phyloP scores from a whole-genome alignment of 2,797 vertebrate genomes.

The Clarias laeviceps region DNA sequence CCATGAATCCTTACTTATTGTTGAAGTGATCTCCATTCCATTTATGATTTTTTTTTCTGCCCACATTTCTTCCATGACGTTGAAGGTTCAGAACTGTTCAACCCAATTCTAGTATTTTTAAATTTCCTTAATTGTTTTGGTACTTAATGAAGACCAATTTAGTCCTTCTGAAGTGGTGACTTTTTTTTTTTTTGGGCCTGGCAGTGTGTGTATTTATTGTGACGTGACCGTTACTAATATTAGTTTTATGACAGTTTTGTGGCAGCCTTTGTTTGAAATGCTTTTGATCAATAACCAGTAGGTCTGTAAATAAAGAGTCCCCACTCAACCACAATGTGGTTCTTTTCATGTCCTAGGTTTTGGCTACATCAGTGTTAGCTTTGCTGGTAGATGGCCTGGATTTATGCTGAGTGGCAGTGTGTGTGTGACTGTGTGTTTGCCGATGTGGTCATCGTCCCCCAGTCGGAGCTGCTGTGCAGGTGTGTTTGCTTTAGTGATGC shows the following conservation, averaged over 20 bases:
- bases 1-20: too few relatives aligned
- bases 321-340: not conserved
- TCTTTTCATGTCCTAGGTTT: not conserved
- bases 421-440: not conserved
- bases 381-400: not conserved
- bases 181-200: too few relatives aligned
- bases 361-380: not conserved
- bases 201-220: too few relatives aligned
- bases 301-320: not conserved
- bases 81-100: too few relatives aligned
- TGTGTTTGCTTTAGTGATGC: conserved; percentile 10
- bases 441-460: not conserved
- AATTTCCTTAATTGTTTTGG: too few relatives aligned
- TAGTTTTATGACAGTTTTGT: not conserved
- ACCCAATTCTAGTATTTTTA: too few relatives aligned
- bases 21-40: too few relatives aligned
- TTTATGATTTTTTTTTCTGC: too few relatives aligned
- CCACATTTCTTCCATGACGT: too few relatives aligned
- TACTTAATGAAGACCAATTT: too few relatives aligned
- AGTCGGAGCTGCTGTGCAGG: not conserved
- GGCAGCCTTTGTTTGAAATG: not conserved
- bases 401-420: not conserved
- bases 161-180: too few relatives aligned
- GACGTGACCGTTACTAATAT: not conserved
- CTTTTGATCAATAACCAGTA: not conserved